These are phyloP conservation scores for Heliothis virescens DNA, from an alignment of 1,140 invertebrate genomes.

Conservation along the genomic window DNA sequence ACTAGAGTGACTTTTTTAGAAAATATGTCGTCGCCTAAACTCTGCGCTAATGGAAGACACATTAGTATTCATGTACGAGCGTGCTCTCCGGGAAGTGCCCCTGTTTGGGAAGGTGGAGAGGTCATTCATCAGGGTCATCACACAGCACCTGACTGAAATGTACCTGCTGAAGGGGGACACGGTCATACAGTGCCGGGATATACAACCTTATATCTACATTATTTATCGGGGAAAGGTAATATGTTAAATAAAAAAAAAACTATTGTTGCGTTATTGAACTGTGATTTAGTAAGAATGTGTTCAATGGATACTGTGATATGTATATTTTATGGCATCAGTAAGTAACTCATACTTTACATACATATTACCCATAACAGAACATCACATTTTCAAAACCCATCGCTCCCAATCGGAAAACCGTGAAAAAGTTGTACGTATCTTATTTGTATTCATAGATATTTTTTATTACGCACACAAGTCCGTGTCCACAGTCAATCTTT, in stretches of 20 bases:
- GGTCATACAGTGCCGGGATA: slow-evolving; percentile 79
- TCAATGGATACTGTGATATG: no score
- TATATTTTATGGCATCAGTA: no score
- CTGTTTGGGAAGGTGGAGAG: slow-evolving; percentile 82
- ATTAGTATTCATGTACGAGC: slow-evolving; percentile 82
- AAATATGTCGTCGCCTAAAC: slow-evolving; percentile 80
- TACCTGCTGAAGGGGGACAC: slow-evolving; percentile 81
- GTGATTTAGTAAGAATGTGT: no score
- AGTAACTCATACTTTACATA: not conserved
- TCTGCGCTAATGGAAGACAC: slow-evolving; percentile 83
- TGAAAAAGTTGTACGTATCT: slow-evolving; percentile 8
- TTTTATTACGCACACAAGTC: slow-evolving; percentile 36
- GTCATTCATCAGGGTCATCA: slow-evolving; percentile 84
- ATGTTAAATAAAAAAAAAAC: not conserved
- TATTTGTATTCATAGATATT: slow-evolving; percentile 45
- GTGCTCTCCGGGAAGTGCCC: slow-evolving; percentile 80
- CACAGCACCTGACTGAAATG: slow-evolving; percentile 81
- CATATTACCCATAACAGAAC: not conserved
- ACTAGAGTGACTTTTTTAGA: slow-evolving; percentile 53
- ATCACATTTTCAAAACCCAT: not conserved
- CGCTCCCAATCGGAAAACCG: not conserved
- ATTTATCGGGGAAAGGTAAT: slow-evolving; percentile 80
- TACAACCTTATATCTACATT: slow-evolving; percentile 79
- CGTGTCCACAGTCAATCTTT: slow-evolving; percentile 36
- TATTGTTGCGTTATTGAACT: no score